Base-by-base conservation (phyloP, 2,888 invertebrate species). In the Acronicta psi region DNA sequence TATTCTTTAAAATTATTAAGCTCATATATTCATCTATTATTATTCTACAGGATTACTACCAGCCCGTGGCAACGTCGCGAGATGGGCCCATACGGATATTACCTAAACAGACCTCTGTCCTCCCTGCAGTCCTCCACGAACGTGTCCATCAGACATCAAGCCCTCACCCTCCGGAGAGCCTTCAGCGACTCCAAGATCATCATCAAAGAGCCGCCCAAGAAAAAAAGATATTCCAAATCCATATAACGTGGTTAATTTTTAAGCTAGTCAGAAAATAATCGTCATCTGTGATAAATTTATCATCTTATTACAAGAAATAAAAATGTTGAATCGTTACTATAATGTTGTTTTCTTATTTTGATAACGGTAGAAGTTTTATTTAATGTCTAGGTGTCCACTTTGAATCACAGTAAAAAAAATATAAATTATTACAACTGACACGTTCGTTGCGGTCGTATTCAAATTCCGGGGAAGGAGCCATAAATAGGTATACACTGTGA, bases 81-180 rank as follows among this genome's bases (percentile, higher is more conserved):
- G 82, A 95, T 95, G 88, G 95, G 95, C 7, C 90, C 95, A n/a
- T 94, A 95, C 60, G 95, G 95, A 2, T 95, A 95, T 80, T 95
- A 95, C 77, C 87, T 95, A 23, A 93, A 94, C 76, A 83, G 95
- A 8, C 95, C 95, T 0, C 80, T 87, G 7, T 73, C 88, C 1
- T 79, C 86, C 1, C 64, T 86, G 2, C 84, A 85, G 16, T 78
- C 87, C 0, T 59, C 80, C n/a, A 72, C 82, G 7, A 75, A 73
- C 43, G 23, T 79, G 5, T 59, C 85, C 0, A 51, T 73, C 0
- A 79, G 77, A n/a, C 81, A 81, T 17, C 84, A 81, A 36, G 74
- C 80, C 3, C 55, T 83, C 16, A 65, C 79, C 13, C 71, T 89
- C 4, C 75, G 93, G 9, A 79, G 84, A 45, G 90, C 91, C 5